Conservation (phyloP, 1,140 invertebrate genomes). For the Neotoxoptera formosana region DNA sequence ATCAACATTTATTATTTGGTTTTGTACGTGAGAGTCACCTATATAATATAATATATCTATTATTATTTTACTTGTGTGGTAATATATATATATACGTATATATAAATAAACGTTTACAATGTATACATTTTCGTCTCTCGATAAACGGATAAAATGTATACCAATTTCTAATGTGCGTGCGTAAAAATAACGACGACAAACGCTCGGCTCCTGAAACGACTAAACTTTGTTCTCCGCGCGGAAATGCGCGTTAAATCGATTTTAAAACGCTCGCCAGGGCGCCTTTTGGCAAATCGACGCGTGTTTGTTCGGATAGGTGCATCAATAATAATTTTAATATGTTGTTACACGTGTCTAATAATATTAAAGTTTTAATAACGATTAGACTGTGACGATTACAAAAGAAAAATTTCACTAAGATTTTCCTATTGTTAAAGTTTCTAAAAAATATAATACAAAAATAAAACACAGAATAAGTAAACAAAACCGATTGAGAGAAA, state of each 20-base stretch:
- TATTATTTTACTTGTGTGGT: background rate
- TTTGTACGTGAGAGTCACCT: background rate
- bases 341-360: background rate
- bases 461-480: background rate
- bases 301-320: background rate
- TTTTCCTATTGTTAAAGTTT: background rate
- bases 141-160: background rate
- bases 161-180: background rate
- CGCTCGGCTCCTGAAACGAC: background rate
- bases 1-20: background rate
- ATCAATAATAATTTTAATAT: background rate
- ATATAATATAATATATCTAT: conserved; percentile 3
- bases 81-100: background rate
- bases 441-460: background rate
- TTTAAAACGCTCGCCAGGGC: background rate
- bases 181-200: background rate
- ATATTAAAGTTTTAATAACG: background rate
- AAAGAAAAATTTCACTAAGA: background rate
- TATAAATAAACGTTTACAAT: background rate
- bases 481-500: background rate
- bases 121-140: background rate
- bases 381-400: background rate
- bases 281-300: background rate
- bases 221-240: background rate
- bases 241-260: background rate